phyloP scores from a whole-genome alignment of 2,888 invertebrate genomes.

The Abrostola triplasia region DNA sequence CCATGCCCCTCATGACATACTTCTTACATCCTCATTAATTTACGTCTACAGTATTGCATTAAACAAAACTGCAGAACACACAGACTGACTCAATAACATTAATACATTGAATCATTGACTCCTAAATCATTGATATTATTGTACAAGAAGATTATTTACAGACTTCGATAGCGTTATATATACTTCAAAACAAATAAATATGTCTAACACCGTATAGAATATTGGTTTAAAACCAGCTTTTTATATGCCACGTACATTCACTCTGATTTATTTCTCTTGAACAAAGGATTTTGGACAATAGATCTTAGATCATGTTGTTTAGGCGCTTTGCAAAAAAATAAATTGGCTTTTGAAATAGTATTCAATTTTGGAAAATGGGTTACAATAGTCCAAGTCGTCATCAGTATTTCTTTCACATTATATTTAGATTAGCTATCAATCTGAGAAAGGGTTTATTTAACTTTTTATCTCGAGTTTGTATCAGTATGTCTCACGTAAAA shows the following conservation, averaged over 20 bases:
- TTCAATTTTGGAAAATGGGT: constrained; percentile 3
- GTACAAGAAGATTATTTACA: constrained; percentile 34
- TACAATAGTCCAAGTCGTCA: neutral
- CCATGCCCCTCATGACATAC: no score
- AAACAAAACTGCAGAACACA: constrained; percentile 1
- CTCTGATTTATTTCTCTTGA: constrained; percentile 36
- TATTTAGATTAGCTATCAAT: neutral
- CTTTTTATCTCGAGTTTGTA: no score
- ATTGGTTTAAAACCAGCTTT: constrained; percentile 24
- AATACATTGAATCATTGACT: neutral
- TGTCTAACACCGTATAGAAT: constrained; percentile 19
- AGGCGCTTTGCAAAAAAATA: constrained; percentile 19
- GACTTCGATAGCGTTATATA: constrained; percentile 6
- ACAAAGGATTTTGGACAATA: constrained; percentile 38
- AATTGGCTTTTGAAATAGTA: neutral
- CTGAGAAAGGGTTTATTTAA: no score
- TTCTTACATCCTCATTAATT: no score
- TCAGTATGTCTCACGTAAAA: no score
- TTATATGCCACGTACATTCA: constrained; percentile 27
- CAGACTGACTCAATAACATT: neutral
- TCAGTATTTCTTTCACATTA: neutral
- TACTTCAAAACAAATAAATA: constrained; percentile 29
- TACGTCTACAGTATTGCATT: no score
- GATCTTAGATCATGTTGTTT: constrained; percentile 20
- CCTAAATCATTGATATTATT: constrained; percentile 30